phyloP scores from a whole-genome alignment of 2,888 invertebrate genomes.

The Leptothorax acervorum region DNA sequence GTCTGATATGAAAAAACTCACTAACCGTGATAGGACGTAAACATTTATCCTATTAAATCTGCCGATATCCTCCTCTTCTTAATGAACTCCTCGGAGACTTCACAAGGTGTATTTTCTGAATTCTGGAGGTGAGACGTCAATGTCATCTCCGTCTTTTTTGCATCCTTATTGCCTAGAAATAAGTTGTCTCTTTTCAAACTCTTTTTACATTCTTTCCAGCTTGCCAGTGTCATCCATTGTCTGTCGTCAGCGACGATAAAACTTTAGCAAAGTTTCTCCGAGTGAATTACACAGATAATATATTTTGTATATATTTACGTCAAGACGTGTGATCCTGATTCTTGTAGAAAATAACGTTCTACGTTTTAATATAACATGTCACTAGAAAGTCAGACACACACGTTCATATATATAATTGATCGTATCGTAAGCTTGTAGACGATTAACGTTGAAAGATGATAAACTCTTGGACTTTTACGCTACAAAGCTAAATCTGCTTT shows the following conservation, averaged over 20 bases:
- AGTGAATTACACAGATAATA: constrained; percentile 49
- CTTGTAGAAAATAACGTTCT: constrained; percentile 64
- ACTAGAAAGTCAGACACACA: constrained; percentile 44
- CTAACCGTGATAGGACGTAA: constrained; percentile 72
- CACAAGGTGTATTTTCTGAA: constrained; percentile 49
- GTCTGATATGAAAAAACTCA: constrained; percentile 71
- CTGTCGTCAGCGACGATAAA: constrained; percentile 53
- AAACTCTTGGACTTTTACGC: constrained; percentile 67
- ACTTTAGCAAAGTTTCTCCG: constrained; percentile 63
- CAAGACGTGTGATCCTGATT: constrained; percentile 32
- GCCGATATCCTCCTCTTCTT: constrained; percentile 55
- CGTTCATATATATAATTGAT: constrained; percentile 40
- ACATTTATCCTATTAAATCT: constrained; percentile 63
- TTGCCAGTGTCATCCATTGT: constrained; percentile 50
- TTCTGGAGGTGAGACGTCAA: constrained; percentile 52
- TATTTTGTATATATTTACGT: constrained; percentile 35
- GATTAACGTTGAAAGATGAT: constrained; percentile 72
- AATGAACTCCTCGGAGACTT: constrained; percentile 62
- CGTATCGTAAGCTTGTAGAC: constrained; percentile 63
- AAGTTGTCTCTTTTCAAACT: constrained; percentile 63
- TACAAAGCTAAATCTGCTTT: constrained; percentile 64
- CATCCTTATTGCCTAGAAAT: constrained; percentile 68
- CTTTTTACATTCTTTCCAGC: constrained; percentile 44
- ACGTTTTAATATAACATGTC: constrained; percentile 48
- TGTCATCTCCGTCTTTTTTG: constrained; percentile 49